phyloP scores from a whole-genome alignment of 2,113 vertebrate genomes.

The Strix aluco region DNA sequence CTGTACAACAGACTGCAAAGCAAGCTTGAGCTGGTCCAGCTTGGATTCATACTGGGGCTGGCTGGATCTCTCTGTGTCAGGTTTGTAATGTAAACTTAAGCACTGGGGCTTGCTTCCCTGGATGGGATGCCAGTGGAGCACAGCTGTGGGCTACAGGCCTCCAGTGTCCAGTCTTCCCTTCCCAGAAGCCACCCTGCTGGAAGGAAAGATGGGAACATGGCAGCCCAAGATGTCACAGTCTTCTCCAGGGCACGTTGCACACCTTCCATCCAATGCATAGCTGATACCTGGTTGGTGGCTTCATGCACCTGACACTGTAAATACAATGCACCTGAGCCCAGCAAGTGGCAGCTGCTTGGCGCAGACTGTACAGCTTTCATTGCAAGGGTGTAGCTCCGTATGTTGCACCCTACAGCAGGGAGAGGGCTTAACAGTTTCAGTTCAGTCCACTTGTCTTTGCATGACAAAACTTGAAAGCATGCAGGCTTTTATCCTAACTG shows the following conservation, averaged over 20 bases:
- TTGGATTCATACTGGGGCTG: background rate
- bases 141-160: background rate
- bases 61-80: background rate
- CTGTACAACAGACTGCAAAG: background rate
- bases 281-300: background rate
- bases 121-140: background rate
- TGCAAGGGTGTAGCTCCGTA: rapidly evolving
- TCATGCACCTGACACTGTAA: background rate
- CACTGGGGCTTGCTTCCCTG: background rate
- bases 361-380: background rate
- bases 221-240: background rate
- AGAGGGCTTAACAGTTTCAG: background rate
- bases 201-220: background rate
- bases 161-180: background rate
- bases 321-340: background rate
- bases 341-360: background rate
- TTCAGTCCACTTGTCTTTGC: background rate
- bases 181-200: background rate
- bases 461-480: background rate
- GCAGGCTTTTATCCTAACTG: background rate
- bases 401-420: background rate
- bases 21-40: background rate
- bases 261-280: background rate
- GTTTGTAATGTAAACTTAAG: background rate
- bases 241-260: background rate